Evolutionary conservation across 2,797 vertebrate species (phyloP).

Genomic region (Odontamblyopus rebecca): DNA sequence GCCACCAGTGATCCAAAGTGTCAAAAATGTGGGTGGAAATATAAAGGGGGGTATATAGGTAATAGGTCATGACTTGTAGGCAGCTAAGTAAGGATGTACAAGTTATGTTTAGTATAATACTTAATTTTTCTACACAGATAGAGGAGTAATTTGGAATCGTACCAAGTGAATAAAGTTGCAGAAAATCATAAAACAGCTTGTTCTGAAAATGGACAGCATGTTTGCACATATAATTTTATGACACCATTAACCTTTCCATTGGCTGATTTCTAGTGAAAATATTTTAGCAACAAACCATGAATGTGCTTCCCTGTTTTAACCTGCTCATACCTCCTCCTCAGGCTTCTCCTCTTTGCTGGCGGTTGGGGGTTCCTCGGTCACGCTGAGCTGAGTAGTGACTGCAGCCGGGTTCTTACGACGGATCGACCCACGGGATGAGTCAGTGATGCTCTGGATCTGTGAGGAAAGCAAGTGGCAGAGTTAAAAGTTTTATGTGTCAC

Average conservation of each 20-base stretch:
- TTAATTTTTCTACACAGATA: too few species aligned
- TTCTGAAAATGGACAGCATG: background rate
- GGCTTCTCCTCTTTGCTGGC: constrained; percentile 90
- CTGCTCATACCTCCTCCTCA: constrained; percentile 84
- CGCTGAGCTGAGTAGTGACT: constrained; percentile 87
- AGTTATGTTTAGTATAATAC: background rate
- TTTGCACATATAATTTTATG: background rate
- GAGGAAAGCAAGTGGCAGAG: constrained; percentile 2
- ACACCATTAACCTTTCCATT: background rate
- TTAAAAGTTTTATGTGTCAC: background rate
- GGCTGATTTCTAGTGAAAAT: background rate
- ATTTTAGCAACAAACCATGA: background rate
- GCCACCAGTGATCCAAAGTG: background rate
- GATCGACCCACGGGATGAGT: constrained; percentile 95
- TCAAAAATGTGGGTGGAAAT: background rate
- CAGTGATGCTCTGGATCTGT: constrained; percentile 98
- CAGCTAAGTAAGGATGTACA: background rate
- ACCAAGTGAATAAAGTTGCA: background rate
- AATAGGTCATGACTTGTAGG: background rate
- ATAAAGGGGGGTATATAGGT: background rate
- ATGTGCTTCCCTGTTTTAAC: background rate
- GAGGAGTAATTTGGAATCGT: background rate
- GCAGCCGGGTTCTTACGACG: constrained; percentile 93
- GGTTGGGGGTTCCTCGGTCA: constrained; percentile 87
- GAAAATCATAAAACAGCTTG: background rate